phyloP scores from a whole-genome alignment of 2,888 invertebrate genomes.

The Synergus laeviventris region DNA sequence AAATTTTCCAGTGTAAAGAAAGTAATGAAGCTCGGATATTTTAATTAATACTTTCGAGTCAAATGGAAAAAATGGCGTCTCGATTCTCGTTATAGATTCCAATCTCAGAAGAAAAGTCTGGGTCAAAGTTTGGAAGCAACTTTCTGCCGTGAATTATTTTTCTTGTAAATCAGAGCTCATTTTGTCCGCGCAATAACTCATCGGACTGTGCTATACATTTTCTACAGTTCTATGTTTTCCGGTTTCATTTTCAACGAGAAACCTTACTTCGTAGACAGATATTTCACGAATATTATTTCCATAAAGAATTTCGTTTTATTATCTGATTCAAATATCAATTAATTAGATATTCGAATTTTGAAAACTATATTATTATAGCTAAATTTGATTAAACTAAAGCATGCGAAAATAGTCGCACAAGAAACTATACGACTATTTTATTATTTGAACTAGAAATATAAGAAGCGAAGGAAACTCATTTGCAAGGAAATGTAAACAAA shows the following conservation, averaged over 20 bases:
- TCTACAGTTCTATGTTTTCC: not conserved
- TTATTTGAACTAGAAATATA: not conserved
- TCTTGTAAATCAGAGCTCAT: slow-evolving; percentile 17
- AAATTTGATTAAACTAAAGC: too few relatives aligned
- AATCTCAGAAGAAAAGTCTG: slow-evolving; percentile 27
- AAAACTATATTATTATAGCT: too few relatives aligned
- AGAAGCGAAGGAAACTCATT: not conserved
- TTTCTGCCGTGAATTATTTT: slow-evolving; percentile 30
- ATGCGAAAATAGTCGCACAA: too few relatives aligned
- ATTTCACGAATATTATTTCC: not conserved
- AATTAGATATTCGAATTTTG: too few relatives aligned
- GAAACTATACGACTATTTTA: too few relatives aligned
- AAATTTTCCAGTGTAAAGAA: too few relatives aligned
- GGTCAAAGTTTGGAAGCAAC: slow-evolving; percentile 31
- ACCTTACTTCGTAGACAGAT: not conserved
- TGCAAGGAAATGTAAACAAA: not conserved
- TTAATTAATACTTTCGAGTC: not conserved
- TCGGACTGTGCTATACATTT: slow-evolving; percentile 21
- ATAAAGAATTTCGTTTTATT: not conserved
- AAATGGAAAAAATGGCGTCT: not conserved
- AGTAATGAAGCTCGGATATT: not conserved
- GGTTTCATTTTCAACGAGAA: slow-evolving; percentile 1
- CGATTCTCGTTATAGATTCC: not conserved
- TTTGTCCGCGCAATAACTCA: slow-evolving; percentile 27
- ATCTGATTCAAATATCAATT: too few relatives aligned